These are phyloP conservation scores for Zosterops hypoxanthus DNA, from an alignment of 2,113 vertebrate genomes.

Conservation along the genomic window DNA sequence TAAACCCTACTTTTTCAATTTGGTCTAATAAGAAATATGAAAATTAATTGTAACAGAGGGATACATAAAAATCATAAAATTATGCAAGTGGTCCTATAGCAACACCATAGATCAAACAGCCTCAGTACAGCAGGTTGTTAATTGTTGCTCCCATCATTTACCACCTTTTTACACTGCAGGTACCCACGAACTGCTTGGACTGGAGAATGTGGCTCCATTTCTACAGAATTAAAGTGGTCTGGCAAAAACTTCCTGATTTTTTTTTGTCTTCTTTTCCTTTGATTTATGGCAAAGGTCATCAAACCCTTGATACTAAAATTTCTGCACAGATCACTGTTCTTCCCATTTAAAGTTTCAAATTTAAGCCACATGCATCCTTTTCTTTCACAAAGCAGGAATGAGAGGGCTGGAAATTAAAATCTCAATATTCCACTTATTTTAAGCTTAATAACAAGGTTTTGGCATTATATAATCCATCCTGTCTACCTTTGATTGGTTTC, in stretches of 20 bases:
- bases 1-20: neutral
- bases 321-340: neutral
- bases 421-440: neutral
- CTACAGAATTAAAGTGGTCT: neutral
- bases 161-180: neutral
- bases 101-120: neutral
- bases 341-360: neutral
- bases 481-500: neutral
- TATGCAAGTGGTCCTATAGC: neutral
- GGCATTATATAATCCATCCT: neutral
- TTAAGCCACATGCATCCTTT: neutral
- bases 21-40: neutral
- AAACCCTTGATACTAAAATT: neutral
- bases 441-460: neutral
- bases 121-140: accelerated
- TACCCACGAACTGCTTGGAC: neutral
- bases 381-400: neutral
- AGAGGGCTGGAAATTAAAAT: neutral
- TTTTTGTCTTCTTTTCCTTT: neutral
- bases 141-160: neutral
- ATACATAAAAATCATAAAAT: neutral
- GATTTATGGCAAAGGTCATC: neutral
- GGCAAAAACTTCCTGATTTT: neutral
- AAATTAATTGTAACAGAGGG: neutral
- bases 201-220: neutral